Evolutionary conservation across 2,113 vertebrate genomes (phyloP).

Genomic region (Buteo buteo): DNA sequence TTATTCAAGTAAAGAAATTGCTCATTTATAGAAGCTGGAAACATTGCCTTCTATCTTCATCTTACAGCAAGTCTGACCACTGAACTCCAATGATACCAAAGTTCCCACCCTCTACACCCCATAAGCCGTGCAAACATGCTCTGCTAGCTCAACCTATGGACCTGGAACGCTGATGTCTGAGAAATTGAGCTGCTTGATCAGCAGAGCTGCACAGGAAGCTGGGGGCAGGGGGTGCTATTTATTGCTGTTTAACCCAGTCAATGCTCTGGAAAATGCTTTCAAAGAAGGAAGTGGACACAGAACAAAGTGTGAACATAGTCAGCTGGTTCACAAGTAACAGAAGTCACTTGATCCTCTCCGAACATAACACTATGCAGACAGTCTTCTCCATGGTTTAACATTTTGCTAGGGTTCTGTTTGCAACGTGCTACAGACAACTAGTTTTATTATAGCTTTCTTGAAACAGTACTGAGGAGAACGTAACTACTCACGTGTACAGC

Average conservation of each 20-base stretch:
- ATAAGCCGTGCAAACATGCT: accelerated
- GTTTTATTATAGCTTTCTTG: neutral
- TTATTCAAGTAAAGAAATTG: neutral
- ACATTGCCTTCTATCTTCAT: neutral
- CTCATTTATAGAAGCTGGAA: neutral
- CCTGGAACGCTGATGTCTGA: neutral
- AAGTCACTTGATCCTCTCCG: neutral
- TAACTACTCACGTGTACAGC: neutral
- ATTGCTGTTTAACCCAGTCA: neutral
- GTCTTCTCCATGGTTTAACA: neutral
- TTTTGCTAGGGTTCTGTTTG: neutral
- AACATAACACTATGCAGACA: neutral
- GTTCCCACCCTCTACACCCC: neutral
- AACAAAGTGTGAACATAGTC: neutral
- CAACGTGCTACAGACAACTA: neutral
- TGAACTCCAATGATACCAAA: accelerated
- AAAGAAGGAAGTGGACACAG: neutral
- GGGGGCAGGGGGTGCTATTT: neutral
- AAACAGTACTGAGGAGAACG: neutral
- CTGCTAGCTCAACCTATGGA: neutral
- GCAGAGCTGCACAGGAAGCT: neutral
- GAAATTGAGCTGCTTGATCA: neutral
- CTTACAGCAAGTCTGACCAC: neutral
- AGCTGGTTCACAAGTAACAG: neutral
- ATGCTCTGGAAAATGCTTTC: neutral